Evolutionary conservation across 2,797 vertebrate genomes (phyloP).

Genomic region (Xiphophorus birchmanni): DNA sequence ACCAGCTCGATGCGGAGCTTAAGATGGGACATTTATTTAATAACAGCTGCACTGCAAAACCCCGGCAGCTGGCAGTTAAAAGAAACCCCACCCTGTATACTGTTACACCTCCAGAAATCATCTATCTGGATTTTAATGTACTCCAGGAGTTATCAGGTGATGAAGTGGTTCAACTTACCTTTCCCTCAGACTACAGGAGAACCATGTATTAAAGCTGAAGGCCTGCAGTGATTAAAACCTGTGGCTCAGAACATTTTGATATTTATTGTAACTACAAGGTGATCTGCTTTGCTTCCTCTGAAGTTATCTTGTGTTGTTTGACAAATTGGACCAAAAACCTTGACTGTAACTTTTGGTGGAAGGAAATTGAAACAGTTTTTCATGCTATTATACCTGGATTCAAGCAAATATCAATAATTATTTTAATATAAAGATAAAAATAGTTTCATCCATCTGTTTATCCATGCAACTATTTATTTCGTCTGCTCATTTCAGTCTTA

Average conservation of each 20-base stretch:
- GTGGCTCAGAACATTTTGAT: not conserved
- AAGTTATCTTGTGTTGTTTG: not conserved
- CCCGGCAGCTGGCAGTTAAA: slow-evolving; percentile 71
- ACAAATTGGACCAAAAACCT: not conserved
- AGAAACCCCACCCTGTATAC: slow-evolving; percentile 59
- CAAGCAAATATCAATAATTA: not conserved
- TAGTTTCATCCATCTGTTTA: not conserved
- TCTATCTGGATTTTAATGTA: slow-evolving; percentile 65
- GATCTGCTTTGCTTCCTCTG: not conserved
- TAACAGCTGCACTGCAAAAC: slow-evolving; percentile 69
- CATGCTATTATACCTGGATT: not conserved
- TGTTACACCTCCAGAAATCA: slow-evolving; percentile 61
- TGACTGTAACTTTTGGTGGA: not conserved
- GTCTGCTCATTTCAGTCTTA: not conserved
- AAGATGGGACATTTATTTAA: slow-evolving; percentile 74
- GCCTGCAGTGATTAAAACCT: slow-evolving; percentile 4
- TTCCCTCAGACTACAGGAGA: slow-evolving; percentile 15
- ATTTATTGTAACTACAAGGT: slow-evolving; percentile 36
- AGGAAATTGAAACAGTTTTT: not conserved
- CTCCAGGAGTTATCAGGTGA: slow-evolving; percentile 51
- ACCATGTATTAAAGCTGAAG: not conserved
- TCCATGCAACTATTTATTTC: not conserved
- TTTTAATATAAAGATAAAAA: not conserved
- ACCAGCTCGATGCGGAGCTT: slow-evolving; percentile 57
- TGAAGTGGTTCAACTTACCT: slow-evolving; percentile 38